phyloP scores from a whole-genome alignment of 2,888 invertebrate species.

The Lamellibrachia satsuma region DNA sequence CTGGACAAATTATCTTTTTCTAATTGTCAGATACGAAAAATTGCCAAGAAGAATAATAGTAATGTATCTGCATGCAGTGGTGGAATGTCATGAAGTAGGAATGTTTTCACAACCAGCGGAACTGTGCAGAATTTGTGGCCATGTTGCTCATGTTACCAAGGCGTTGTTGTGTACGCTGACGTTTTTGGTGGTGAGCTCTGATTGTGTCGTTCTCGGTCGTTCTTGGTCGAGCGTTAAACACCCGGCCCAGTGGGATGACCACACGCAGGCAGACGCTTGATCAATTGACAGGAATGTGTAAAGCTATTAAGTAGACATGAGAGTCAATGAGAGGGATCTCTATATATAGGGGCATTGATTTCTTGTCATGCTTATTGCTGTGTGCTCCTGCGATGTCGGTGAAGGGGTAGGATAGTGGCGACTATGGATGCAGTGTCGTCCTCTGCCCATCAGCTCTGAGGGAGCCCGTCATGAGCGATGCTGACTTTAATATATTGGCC shows the following conservation, averaged over 20 bases:
- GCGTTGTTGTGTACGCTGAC: background rate
- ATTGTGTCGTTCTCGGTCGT: background rate
- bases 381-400: background rate
- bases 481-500: background rate
- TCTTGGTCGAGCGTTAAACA: conserved; percentile 17
- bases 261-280: background rate
- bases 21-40: too few species aligned
- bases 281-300: conserved; percentile 10
- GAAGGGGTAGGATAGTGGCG: background rate
- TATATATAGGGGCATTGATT: conserved; percentile 11
- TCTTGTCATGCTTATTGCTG: conserved; percentile 7
- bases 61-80: background rate
- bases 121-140: background rate
- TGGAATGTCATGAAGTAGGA: too few species aligned
- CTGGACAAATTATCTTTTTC: too few species aligned
- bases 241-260: background rate
- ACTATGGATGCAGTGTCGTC: background rate
- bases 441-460: too few species aligned
- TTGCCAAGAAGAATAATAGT: background rate
- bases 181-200: background rate
- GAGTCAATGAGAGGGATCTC: background rate
- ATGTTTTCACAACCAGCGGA: background rate
- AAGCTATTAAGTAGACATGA: background rate
- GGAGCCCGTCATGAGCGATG: background rate
- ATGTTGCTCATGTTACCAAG: too few species aligned